A percentile compares a stretch with the other conserved stretches of the same genome.
These are phyloP conservation scores for Cephus spinipes DNA, from an alignment of 2,888 invertebrate species.

Conservation along the genomic window DNA sequence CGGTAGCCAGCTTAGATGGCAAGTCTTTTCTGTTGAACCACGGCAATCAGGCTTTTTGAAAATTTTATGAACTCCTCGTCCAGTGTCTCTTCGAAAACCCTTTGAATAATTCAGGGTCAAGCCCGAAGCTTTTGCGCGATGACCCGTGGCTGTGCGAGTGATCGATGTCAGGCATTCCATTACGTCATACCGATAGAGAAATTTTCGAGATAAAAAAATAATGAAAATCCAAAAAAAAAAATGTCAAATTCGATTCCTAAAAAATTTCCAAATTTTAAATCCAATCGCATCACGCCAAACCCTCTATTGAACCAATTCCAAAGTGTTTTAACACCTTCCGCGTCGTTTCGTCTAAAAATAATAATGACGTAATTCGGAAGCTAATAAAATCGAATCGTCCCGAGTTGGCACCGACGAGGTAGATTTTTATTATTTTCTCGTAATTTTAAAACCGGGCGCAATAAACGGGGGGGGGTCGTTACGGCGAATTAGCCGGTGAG, in stretches of 20 bases:
- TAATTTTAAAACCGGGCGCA: neutral
- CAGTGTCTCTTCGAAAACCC: slow-evolving; percentile 52
- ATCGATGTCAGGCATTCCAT: neutral
- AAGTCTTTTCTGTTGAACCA: slow-evolving; percentile 35
- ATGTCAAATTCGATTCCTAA: neutral
- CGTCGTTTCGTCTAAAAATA: neutral
- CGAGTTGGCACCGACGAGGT: neutral
- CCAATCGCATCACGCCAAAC: neutral
- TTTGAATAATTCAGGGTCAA: slow-evolving; percentile 62
- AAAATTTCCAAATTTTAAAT: neutral
- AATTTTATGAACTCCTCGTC: slow-evolving; percentile 61
- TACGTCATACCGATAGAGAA: neutral
- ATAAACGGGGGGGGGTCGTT: neutral
- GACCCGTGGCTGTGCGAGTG: neutral
- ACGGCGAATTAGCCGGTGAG: neutral
- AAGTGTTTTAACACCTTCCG: neutral
- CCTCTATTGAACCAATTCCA: too few relatives aligned
- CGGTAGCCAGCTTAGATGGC: neutral
- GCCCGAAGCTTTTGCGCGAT: slow-evolving; percentile 41
- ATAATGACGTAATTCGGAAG: neutral
- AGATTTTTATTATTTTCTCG: neutral
- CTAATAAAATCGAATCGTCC: neutral
- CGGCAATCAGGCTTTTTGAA: slow-evolving; percentile 60
- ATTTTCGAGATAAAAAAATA: too few relatives aligned
- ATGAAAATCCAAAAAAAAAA: too few relatives aligned